A percentile compares a stretch with the other conserved stretches of the same genome.
Conservation (phyloP, 2,113 vertebrate species). For the Nibea coibor region DNA sequence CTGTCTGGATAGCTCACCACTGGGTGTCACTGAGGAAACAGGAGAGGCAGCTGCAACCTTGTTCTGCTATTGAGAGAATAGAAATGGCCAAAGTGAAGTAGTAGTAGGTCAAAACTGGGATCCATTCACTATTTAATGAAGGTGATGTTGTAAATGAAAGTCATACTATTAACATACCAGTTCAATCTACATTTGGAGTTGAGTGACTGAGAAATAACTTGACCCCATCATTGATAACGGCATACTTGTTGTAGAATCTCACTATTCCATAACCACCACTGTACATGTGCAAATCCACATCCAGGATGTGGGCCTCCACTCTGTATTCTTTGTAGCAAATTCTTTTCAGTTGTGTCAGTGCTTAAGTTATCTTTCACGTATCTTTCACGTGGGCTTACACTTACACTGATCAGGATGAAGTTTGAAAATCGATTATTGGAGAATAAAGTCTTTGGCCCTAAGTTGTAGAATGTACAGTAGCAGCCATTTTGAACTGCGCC, state of each 20-base stretch:
- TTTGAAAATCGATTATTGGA: neutral
- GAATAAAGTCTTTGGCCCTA: neutral
- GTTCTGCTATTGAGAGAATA: neutral
- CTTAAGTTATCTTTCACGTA: neutral
- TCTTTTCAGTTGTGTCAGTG: neutral
- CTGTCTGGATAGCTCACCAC: conserved; percentile 19
- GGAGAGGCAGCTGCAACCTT: conserved; percentile 25
- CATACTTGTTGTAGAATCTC: conserved; percentile 5
- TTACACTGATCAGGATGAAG: too few relatives aligned
- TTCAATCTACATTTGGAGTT: conserved; percentile 34
- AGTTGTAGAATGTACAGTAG: too few relatives aligned
- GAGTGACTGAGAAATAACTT: conserved; percentile 30
- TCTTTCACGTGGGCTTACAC: too few relatives aligned
- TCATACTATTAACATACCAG: conserved; percentile 16
- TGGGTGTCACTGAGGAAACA: conserved; percentile 41
- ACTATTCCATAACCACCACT: neutral
- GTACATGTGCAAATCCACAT: neutral
- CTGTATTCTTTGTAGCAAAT: neutral
- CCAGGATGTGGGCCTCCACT: neutral
- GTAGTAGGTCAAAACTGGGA: conserved; percentile 27
- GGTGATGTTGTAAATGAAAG: conserved; percentile 35
- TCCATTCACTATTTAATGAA: conserved; percentile 54
- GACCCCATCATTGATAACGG: conserved; percentile 20
- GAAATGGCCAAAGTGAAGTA: conserved; percentile 8
- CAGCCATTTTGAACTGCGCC: too few relatives aligned